Percentiles rank a stretch among this genome's conserved stretches.
phyloP scores from a whole-genome alignment of 2,113 vertebrate species.

The Pristiophorus japonicus region DNA sequence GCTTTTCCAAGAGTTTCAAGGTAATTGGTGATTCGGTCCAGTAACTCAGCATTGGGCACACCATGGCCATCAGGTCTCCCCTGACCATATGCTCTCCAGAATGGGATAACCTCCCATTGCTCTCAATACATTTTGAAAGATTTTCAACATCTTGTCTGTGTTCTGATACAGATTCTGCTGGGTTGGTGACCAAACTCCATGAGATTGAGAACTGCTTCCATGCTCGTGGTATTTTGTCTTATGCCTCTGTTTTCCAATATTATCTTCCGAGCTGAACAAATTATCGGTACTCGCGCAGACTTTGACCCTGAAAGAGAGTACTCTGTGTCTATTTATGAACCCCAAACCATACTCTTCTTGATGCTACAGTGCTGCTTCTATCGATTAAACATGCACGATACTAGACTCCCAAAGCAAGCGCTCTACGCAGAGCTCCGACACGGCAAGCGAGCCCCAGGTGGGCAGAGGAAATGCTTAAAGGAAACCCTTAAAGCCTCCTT shows the following conservation, averaged over 20 bases:
- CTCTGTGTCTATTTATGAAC: background rate
- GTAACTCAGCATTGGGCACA: background rate
- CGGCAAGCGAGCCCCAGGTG: too few relatives aligned
- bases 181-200: too few relatives aligned
- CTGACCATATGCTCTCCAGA: background rate
- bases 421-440: too few relatives aligned
- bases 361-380: too few relatives aligned
- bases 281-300: background rate
- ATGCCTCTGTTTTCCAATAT: background rate
- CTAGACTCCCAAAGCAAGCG: too few relatives aligned
- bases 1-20: background rate
- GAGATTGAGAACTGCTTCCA: too few relatives aligned
- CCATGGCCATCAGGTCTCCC: background rate
- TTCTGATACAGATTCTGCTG: too few relatives aligned
- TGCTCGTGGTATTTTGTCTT: background rate
- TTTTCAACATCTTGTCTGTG: too few relatives aligned
- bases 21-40: background rate
- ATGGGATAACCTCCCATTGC: background rate
- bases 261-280: background rate
- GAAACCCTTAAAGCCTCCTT: too few relatives aligned
- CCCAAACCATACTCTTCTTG: background rate
- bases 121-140: too few relatives aligned
- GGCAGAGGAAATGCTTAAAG: too few relatives aligned
- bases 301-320: background rate
- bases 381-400: too few relatives aligned